Percentiles rank a stretch among this genome's conserved stretches.
Conservation (phyloP, 2,888 invertebrate species). For the Cheiracanthium punctorium region DNA sequence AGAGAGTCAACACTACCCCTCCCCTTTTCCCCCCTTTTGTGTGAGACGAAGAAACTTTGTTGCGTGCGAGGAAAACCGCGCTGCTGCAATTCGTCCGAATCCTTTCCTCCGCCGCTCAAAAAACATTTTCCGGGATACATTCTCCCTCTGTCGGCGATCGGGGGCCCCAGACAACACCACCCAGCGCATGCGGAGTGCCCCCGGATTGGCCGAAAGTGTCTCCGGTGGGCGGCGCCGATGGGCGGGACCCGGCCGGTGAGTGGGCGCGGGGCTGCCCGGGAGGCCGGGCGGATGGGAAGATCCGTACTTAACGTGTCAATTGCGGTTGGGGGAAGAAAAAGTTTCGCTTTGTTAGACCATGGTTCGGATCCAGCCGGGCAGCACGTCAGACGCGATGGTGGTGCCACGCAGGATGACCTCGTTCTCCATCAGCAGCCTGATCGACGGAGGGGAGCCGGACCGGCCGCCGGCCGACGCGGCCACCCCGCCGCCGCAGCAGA, state of each 20-base stretch:
- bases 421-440: conserved; percentile 71
- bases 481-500: conserved; percentile 3
- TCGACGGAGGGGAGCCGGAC: conserved; percentile 64
- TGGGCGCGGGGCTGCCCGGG: conserved; percentile 11
- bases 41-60: conserved; percentile 30
- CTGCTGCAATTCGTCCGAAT: conserved; percentile 33
- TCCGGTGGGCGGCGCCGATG: neutral
- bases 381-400: conserved; percentile 53
- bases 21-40: conserved; percentile 7
- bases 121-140: neutral
- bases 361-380: conserved; percentile 67
- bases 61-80: conserved; percentile 17
- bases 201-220: conserved; percentile 52
- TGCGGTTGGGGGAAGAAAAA: conserved; percentile 61
- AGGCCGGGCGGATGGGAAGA: conserved; percentile 27
- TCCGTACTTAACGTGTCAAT: conserved; percentile 63
- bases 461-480: conserved; percentile 26
- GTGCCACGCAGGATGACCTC: conserved; percentile 64
- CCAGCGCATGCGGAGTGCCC: neutral
- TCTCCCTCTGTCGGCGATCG: conserved; percentile 25
- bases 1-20: conserved; percentile 12
- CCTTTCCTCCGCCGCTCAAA: conserved; percentile 12
- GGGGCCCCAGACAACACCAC: conserved; percentile 12
- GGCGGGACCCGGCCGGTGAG: neutral
- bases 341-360: conserved; percentile 43